Evolutionary conservation across 2,888 invertebrate species (phyloP), one percentile per base, ranked within the genome.

Genomic region (Hyposoter dolosus): DNA sequence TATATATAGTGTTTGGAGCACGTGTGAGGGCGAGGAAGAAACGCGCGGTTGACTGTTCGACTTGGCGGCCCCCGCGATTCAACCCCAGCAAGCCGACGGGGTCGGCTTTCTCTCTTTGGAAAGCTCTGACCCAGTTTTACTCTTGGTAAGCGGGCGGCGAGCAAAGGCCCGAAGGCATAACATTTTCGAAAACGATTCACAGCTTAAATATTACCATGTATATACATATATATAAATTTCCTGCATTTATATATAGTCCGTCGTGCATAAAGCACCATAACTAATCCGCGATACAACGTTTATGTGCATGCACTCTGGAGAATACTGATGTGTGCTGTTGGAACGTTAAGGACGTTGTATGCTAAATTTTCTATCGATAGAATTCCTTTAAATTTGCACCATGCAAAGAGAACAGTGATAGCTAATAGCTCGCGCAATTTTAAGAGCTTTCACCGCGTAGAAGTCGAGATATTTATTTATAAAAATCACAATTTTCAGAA

Each of bases 101-200:
- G 68, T 76, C 78, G 63, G 43, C 79, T 75, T 66, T 72, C 71
- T 65, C 68, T 66, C 83, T 83, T 82, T 83, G 45, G 78, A 88
- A 86, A 83, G 84, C 84, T 86, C 83, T 86, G 88, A 88, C 88
- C 88, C 81, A 86, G 88, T 88, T 88, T 86, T 71, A 68, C 69
- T 63, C 32, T n/a, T n/a, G 66, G 43, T 56, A 78, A 82, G 40
- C 53, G n/a, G n/a, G 72, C 66, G 32, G 60, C 76, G 47, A 66
- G 63, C 65, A 65, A 40, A 23, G 84, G 80, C 82, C 82, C 74
- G 68, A 78, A 82, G 83, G 78, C 85, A 79, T 77, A 83, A 82
- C 84, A 86, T 88, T 86, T 86, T 86, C 80, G 80, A 86, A 86
- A 88, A 85, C 78, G 56, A 69, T 83, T 83, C 81, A 23, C 28